Evolutionary conservation across 1,140 invertebrate species (phyloP), one percentile per base, ranked within the genome.

Genomic region (Thaumetopoea pityocampa): DNA sequence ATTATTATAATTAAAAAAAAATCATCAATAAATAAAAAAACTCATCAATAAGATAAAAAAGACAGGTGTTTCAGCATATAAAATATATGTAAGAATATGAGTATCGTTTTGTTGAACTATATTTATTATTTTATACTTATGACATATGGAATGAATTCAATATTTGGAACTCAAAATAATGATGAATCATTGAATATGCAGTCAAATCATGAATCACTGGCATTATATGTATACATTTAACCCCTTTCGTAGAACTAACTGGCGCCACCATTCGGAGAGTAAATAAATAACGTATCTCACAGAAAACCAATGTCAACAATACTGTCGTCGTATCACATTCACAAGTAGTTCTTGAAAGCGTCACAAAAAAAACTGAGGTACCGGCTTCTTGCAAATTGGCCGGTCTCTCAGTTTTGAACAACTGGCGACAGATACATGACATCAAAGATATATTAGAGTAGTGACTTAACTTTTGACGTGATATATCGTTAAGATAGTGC

Each of bases 321-420:
- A 32, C 18, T 30, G 37, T 41, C 28, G 15, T 23, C 14, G 28
- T 41, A 32, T 30, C 37, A 30, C 5, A 32, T 41, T 6, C 5
- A n/a, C 19, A 41, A 41, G 37, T 41, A 19, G 28, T 32, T 12
- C 28, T 41, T 32, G 19, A 20, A 18, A 41, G 27, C 20, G 37
- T 41, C 12, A 41, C 9, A 10, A 17, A 38, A 37, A 27, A 37
- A 38, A 38, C 14, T 9, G 7, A n/a, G n/a, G n/a, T n/a, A n/a
- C n/a, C n/a, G n/a, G n/a, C n/a, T n/a, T n/a, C n/a, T 38, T 38
- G 36, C 16, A 16, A 38, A 38, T 38, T 12, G 26, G 20, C 5
- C 8, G 12, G 16, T 17, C 22, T 23, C 32, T 23, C 9, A 14
- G 14, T 17, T 20, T 35, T 22, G 1, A 26, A 36, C 34, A 36